Evolutionary conservation across 2,797 vertebrate species (phyloP).

Genomic region (Otolemur crassicaudatus): DNA sequence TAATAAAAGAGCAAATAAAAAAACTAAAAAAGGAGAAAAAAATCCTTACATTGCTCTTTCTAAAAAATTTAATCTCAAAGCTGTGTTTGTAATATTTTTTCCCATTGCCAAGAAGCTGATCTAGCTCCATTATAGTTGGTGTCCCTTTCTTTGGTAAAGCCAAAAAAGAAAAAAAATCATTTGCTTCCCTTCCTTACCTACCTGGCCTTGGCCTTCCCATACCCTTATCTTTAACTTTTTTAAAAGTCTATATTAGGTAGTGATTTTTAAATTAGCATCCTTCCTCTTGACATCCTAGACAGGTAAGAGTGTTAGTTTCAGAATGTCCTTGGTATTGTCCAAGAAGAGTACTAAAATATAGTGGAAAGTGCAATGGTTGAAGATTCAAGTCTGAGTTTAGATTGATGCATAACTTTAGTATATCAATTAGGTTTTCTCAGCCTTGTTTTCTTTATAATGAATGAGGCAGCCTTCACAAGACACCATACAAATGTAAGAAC

Average conservation of each 20-base stretch:
- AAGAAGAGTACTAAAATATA: not conserved
- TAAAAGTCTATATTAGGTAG: not conserved
- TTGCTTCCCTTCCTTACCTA: constrained; percentile 35
- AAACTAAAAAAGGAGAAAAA: constrained; percentile 70
- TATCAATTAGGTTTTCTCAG: not conserved
- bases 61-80: constrained; percentile 77
- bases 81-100: constrained; percentile 73
- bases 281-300: not conserved
- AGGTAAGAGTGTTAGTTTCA: not conserved
- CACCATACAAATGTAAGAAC: not conserved
- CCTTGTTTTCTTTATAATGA: not conserved
- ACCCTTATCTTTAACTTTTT: not conserved
- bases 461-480: not conserved
- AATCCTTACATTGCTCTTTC: constrained; percentile 68
- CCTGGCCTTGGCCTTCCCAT: not conserved
- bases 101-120: constrained; percentile 65
- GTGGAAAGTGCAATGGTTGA: not conserved
- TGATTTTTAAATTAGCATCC: not conserved
- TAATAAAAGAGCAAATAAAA: constrained; percentile 81
- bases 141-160: constrained; percentile 51
- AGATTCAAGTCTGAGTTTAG: not conserved
- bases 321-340: not conserved
- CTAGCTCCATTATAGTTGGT: constrained; percentile 55
- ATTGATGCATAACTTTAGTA: not conserved
- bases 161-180: constrained; percentile 60